phyloP scores from a whole-genome alignment of 2,888 invertebrate genomes.

The Stegana nigrithorax region DNA sequence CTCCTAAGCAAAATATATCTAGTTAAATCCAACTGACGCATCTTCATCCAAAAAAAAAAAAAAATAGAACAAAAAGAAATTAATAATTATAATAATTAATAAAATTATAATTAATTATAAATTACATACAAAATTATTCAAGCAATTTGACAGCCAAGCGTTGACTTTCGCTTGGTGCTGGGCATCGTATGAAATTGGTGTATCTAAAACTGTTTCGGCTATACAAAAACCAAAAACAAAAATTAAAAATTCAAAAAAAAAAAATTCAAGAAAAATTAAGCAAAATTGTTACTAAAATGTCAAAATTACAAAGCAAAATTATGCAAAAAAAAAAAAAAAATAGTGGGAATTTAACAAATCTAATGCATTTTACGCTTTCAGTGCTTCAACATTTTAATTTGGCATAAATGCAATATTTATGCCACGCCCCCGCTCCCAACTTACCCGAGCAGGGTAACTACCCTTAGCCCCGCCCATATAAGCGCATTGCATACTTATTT shows the following conservation, averaged over 20 bases:
- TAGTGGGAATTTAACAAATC: neutral
- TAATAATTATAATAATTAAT: no score
- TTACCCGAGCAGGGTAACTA: no score
- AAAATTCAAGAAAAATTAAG: neutral
- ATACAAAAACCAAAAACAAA: neutral
- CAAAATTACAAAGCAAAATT: neutral
- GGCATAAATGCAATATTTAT: no score
- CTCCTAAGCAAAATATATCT: conserved; percentile 56
- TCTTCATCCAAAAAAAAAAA: no score
- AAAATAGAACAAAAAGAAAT: neutral
- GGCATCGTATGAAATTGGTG: no score
- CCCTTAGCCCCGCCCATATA: no score
- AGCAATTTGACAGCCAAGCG: neutral
- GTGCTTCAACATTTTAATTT: conserved; percentile 3
- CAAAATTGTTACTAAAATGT: neutral
- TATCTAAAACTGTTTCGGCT: neutral
- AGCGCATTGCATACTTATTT: no score
- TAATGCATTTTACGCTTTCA: conserved; percentile 57
- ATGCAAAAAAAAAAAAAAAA: neutral
- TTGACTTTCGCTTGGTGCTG: no score
- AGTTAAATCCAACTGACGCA: no score
- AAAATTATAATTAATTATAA: conserved; percentile 8
- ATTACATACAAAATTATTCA: neutral
- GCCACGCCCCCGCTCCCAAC: no score
- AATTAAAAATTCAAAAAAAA: neutral